phyloP scores from a whole-genome alignment of 2,113 vertebrate genomes.

The Rostratula benghalensis region DNA sequence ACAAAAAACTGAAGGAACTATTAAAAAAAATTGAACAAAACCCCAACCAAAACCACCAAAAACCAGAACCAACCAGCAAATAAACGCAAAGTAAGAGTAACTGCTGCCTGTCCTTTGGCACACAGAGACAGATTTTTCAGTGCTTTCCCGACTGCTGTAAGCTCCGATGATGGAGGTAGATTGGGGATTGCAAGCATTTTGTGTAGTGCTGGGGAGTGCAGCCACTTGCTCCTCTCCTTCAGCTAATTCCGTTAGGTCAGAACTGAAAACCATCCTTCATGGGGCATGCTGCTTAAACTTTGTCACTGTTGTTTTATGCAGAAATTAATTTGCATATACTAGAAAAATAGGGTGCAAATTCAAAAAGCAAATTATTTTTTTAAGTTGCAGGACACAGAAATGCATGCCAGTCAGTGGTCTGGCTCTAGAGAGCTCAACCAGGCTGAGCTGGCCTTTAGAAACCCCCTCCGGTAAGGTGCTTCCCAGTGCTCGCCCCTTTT shows the following conservation, averaged over 20 bases:
- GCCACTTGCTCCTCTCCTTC: neutral
- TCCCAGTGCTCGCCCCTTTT: neutral
- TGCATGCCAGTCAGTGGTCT: neutral
- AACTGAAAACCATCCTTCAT: neutral
- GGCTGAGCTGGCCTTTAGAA: neutral
- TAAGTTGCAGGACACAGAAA: rapidly evolving
- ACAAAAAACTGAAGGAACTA: neutral
- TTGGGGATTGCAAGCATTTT: neutral
- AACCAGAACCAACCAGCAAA: neutral
- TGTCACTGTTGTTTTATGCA: neutral
- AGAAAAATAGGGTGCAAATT: neutral
- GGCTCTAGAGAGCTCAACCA: neutral
- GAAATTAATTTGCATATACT: neutral
- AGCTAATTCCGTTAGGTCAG: neutral
- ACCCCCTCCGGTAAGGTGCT: neutral
- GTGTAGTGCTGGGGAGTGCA: neutral
- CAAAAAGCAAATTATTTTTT: neutral
- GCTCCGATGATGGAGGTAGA: neutral
- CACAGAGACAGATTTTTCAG: neutral
- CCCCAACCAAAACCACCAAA: no score
- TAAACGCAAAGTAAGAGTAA: neutral
- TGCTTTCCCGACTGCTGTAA: neutral
- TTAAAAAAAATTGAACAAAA: neutral
- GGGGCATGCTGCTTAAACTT: neutral
- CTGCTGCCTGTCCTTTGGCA: neutral